A percentile compares a stretch with the other conserved stretches of the same genome.
phyloP scores from a whole-genome alignment of 2,888 invertebrate genomes.

The Amitus sp. region DNA sequence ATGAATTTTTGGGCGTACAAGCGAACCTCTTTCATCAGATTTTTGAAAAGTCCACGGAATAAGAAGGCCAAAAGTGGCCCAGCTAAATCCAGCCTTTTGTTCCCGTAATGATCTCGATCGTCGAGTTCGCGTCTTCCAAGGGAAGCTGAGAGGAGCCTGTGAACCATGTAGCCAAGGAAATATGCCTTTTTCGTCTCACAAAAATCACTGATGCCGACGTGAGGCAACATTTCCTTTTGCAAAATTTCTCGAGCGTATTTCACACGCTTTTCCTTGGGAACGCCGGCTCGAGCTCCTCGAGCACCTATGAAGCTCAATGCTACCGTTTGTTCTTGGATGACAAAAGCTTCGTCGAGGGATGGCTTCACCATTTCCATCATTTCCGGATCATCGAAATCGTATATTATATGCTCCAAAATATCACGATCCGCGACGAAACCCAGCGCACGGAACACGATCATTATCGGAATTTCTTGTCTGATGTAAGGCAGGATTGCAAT shows the following conservation, averaged over 20 bases:
- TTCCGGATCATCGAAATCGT: conserved; percentile 99
- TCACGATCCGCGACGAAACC: conserved; percentile 99
- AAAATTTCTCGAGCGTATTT: conserved; percentile 99
- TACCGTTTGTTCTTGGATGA: conserved; percentile 98
- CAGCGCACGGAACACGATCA: conserved; percentile 99
- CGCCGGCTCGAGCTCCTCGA: conserved; percentile 96
- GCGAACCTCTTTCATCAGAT: conserved; percentile 95
- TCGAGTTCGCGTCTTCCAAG: conserved; percentile 96
- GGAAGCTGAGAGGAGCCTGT: conserved; percentile 92
- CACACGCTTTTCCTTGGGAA: conserved; percentile 98
- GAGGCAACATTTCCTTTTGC: conserved; percentile 99
- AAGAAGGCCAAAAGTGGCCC: conserved; percentile 97
- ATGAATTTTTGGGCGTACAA: conserved; percentile 99
- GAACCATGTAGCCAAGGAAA: conserved; percentile 99
- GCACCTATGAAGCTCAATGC: conserved; percentile 99
- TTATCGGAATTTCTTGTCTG: conserved; percentile 99
- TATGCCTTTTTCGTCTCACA: conserved; percentile 99
- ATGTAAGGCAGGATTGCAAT: conserved; percentile 98
- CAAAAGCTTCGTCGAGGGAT: conserved; percentile 98
- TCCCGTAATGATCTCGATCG: conserved; percentile 99
- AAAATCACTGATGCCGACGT: conserved; percentile 99
- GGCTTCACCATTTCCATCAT: conserved; percentile 99
- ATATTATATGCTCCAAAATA: conserved; percentile 99
- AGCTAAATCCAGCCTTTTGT: conserved; percentile 97
- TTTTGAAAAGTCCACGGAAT: conserved; percentile 96